phyloP scores from a whole-genome alignment of 1,140 invertebrate genomes.

The Scaptodrosophila lebanonensis region DNA sequence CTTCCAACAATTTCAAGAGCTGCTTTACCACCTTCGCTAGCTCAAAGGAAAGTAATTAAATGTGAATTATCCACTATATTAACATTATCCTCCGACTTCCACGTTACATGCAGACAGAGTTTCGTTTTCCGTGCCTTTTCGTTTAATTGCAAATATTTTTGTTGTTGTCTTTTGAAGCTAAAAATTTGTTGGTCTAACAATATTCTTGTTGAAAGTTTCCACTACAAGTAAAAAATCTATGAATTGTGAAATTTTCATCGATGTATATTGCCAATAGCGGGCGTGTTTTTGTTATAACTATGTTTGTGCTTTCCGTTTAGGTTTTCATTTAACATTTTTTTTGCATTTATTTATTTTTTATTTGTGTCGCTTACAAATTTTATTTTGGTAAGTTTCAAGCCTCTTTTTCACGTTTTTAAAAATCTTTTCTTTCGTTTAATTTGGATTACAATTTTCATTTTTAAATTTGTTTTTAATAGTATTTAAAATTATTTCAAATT shows the following conservation, averaged over 20 bases:
- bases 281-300: constrained; percentile 57
- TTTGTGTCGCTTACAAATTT: constrained; percentile 26
- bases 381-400: constrained; percentile 4
- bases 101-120: too few species aligned
- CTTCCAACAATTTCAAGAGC: too few species aligned
- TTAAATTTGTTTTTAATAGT: background rate
- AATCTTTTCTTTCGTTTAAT: background rate
- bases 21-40: too few species aligned
- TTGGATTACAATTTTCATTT: constrained; percentile 1
- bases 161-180: constrained; percentile 57
- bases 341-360: constrained; percentile 30
- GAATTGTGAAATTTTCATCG: constrained; percentile 50
- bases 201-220: constrained; percentile 60
- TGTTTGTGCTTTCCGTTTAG: too few species aligned
- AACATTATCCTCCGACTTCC: background rate
- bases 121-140: constrained; percentile 45
- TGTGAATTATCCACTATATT: too few species aligned
- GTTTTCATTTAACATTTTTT: too few species aligned
- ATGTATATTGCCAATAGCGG: constrained; percentile 67
- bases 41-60: too few species aligned
- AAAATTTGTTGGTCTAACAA: constrained; percentile 75
- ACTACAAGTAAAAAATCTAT: constrained; percentile 11
- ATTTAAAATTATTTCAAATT: background rate
- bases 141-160: constrained; percentile 54
- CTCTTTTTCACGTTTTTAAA: too few species aligned